Evolutionary conservation across 2,797 vertebrate species (phyloP), one percentile per base, ranked within the genome.

Genomic region (Arremon brunneinucha): DNA sequence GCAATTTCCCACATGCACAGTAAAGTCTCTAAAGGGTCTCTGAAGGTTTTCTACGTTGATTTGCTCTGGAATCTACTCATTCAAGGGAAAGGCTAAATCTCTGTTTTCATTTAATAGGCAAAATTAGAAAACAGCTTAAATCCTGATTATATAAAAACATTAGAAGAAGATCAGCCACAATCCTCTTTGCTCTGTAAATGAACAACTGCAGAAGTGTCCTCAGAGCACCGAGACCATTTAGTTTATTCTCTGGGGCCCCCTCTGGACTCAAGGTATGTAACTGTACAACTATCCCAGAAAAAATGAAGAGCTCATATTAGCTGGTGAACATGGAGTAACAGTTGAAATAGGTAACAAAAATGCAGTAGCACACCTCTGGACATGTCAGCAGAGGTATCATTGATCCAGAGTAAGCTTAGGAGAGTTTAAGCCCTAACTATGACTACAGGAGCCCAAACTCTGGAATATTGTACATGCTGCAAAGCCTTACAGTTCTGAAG

Each of bases 101-200:
- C 57, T 9, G 13, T 37, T 84, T 92, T 46, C n/a, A 63, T 90
- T 89, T 92, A 94, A 93, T 63, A 94, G 67, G 55, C 35, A 94
- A 89, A 94, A 89, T 74, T 49, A 85, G 85, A 87, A 77, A 83
- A 83, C 60, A 41, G 64, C 28, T 89, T 85, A 92, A 93, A 90
- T 59, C 70, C 60, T 41, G 55, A 59, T 94, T 90, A 94, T 44
- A 62, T 93, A 93, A 95, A 91, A 90, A 76, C 4, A 4, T 35
- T 34, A 68, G 12, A 84, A 68, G 12, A 84, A 79, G 52, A 74
- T 79, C 87, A 95, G 74, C 4, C 55, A 79, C 50, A 92, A 94
- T 89, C 92, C 78, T 93, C 81, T 95, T 72, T 63, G 30, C 89
- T 82, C 44, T 76, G 28, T 14, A 89, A 60, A 94, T 52, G 50